These are phyloP conservation scores for Tetanocera ferruginea DNA, from an alignment of 2,888 invertebrate species.

Conservation along the genomic window DNA sequence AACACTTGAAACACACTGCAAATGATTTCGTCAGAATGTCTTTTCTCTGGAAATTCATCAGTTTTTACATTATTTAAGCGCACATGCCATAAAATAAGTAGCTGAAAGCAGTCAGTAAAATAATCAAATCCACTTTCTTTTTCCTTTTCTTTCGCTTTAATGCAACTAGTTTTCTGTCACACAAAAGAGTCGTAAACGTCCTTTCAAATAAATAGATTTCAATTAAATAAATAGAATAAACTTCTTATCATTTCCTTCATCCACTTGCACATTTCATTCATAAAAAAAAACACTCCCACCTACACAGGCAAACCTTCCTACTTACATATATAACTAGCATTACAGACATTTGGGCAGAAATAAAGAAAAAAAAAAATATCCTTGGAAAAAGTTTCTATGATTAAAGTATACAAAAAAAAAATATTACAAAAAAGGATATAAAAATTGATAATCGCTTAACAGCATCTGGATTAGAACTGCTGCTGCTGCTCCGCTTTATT, in stretches of 20 bases:
- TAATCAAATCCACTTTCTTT: no score
- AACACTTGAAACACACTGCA: no score
- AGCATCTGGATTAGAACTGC: conserved; percentile 12
- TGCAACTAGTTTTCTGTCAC: background rate
- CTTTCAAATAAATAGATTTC: conserved; percentile 20
- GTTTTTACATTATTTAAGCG: no score
- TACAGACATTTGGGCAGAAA: background rate
- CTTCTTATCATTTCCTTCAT: background rate
- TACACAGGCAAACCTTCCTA: background rate
- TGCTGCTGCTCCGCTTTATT: background rate
- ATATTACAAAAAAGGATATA: no score
- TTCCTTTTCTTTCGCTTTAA: background rate
- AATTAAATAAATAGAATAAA: conserved; percentile 18
- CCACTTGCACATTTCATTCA: background rate
- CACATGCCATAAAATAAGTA: no score
- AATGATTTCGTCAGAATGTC: no score
- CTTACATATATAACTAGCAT: background rate
- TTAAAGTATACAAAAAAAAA: no score
- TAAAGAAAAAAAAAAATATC: no score
- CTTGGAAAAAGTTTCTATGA: no score
- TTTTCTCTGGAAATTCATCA: no score
- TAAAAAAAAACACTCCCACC: conserved; percentile 3
- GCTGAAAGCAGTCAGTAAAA: no score
- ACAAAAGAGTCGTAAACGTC: background rate
- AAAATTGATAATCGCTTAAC: conserved; percentile 15